phyloP scores from a whole-genome alignment of 2,888 invertebrate genomes.

The Maniola hyperantus region DNA sequence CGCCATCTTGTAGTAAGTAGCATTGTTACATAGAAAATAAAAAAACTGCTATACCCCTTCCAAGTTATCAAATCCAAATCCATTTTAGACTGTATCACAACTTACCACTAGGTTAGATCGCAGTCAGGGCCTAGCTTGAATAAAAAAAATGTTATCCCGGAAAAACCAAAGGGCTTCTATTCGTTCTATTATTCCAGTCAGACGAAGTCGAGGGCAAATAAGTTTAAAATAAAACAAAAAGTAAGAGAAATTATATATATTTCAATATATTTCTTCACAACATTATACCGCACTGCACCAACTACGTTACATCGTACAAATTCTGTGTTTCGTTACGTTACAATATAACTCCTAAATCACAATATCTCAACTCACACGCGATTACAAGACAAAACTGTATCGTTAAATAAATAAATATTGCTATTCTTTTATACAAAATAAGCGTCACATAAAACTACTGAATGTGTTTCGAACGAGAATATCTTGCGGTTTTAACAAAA shows the following conservation, averaged over 20 bases:
- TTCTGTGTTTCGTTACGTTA: conserved; percentile 44
- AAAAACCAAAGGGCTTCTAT: not conserved
- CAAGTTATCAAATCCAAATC: no score
- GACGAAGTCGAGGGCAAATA: not conserved
- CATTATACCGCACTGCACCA: conserved; percentile 59
- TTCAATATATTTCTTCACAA: conserved; percentile 74
- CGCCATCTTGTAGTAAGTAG: not conserved
- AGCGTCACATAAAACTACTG: conserved; percentile 43
- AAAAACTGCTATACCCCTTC: no score
- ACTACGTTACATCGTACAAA: conserved; percentile 56
- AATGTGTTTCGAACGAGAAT: conserved; percentile 31
- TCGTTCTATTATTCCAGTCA: not conserved
- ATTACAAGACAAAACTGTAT: conserved; percentile 39
- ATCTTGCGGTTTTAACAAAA: conserved; percentile 20
- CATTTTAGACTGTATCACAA: no score
- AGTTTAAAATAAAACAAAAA: conserved; percentile 47
- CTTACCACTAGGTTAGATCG: no score
- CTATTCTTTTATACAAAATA: conserved; percentile 50
- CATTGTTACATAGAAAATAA: no score
- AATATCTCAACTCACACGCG: conserved; percentile 53
- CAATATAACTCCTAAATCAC: conserved; percentile 51
- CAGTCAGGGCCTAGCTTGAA: no score
- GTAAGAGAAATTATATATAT: conserved; percentile 80
- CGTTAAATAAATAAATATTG: conserved; percentile 67
- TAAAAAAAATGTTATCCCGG: no score